Evolutionary conservation across 1,140 invertebrate genomes (phyloP), one percentile per base, ranked within the genome.

Genomic region (Kradibia gibbosae): DNA sequence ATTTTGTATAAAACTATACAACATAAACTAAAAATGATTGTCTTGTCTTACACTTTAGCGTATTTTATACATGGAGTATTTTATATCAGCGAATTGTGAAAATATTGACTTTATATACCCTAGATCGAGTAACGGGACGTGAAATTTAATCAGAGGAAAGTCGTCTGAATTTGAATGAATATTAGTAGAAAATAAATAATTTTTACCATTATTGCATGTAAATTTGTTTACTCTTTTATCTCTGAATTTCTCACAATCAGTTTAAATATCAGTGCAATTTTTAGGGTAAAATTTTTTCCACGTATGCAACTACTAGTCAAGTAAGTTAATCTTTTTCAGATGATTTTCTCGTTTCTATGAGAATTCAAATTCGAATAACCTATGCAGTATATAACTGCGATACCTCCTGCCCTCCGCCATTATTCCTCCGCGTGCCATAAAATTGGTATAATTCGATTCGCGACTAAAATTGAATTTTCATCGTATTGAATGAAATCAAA

Each of bases 401-500:
- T 53, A 70, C 36, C 22, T 31, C 20, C 1, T 1, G 8, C 17
- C 34, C 5, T n/a, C n/a, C n/a, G n/a, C n/a, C n/a, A n/a, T n/a
- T n/a, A n/a, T n/a, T n/a, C n/a, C n/a, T n/a, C n/a, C n/a, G n/a
- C 31, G 28, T 17, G 28, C 1, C 17, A 1, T 39, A 79, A 53
- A 79, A 36, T 10, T 31, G 48, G 34, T 55, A 36, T 45, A 62
- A 80, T 36, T 80, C 34, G 39, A 60, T 80, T 73, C 36, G 55
- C 15, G 17, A 62, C 50, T 48, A 50, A 72, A 79, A 79, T 71
- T 79, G 50, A 28, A 72, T 79, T 42, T 20, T 28, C 5, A n/a
- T 17, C 20, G 50, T 53, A 71, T 70, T 65, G 53, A 79, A 80
- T 73, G 70, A 73, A 73, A 72, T 73, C 17, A 80, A 73, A 73